These are phyloP conservation scores for Lophotis ruficrista DNA, from an alignment of 2,113 vertebrate genomes.

Conservation along the genomic window DNA sequence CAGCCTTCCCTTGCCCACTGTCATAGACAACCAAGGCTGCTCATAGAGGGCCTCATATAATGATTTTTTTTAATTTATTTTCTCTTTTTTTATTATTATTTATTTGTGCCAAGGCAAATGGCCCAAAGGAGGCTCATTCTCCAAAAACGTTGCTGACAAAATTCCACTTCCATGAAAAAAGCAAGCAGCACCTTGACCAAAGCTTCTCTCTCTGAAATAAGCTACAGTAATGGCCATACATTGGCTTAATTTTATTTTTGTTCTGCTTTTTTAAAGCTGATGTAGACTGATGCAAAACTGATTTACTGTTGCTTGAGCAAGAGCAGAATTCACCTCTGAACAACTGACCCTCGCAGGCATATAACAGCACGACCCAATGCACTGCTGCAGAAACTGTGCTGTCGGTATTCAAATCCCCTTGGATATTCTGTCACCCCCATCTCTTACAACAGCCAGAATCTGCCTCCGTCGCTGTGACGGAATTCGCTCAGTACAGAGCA, in stretches of 20 bases:
- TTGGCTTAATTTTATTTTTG: background rate
- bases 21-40: background rate
- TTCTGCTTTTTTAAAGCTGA: background rate
- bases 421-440: background rate
- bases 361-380: accelerated
- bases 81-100: background rate
- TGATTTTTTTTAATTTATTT: background rate
- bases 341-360: background rate
- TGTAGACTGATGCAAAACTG: background rate
- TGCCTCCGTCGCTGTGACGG: accelerated
- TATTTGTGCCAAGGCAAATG: background rate
- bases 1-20: background rate
- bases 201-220: background rate
- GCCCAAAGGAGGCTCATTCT: background rate
- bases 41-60: background rate
- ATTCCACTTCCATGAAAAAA: background rate
- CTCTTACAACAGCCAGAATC: background rate
- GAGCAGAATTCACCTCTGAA: background rate
- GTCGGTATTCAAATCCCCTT: background rate
- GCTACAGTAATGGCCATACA: background rate
- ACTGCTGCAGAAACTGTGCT: too few species aligned
- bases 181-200: background rate
- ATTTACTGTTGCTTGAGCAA: background rate
- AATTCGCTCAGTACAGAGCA: background rate
- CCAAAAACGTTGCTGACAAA: background rate